Evolutionary conservation across 1,140 invertebrate species (phyloP).

Genomic region (Chelonus insularis): DNA sequence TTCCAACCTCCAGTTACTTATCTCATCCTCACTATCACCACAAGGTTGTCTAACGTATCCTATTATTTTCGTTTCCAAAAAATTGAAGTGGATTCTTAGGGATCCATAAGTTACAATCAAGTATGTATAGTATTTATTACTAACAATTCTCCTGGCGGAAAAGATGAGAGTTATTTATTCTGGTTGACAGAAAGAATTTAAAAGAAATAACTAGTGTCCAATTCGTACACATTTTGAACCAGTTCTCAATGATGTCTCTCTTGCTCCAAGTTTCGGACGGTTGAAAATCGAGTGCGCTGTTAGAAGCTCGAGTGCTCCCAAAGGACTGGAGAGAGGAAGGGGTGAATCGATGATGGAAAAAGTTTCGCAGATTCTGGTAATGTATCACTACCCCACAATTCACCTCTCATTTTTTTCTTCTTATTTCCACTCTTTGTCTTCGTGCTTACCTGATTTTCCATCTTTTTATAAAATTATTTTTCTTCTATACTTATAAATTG

Average conservation of each 20-base stretch:
- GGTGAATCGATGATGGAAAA: slow-evolving; percentile 49
- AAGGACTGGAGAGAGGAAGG: slow-evolving; percentile 30
- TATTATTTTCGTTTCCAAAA: too few relatives aligned
- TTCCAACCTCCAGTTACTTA: too few relatives aligned
- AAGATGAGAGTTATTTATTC: too few relatives aligned
- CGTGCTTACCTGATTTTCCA: not conserved
- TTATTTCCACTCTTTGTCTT: slow-evolving; percentile 1
- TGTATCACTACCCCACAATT: slow-evolving; percentile 35
- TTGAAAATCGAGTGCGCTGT: slow-evolving; percentile 40
- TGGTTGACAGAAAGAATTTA: not conserved
- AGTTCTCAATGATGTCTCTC: not conserved
- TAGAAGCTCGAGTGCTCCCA: slow-evolving; percentile 37
- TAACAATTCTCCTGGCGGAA: too few relatives aligned
- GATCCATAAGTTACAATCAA: too few relatives aligned
- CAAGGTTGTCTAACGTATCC: too few relatives aligned
- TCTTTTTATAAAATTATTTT: not conserved
- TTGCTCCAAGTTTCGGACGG: not conserved
- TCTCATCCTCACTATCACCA: too few relatives aligned
- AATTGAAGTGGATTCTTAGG: too few relatives aligned
- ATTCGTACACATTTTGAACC: not conserved
- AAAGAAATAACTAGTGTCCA: not conserved
- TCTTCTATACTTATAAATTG: not conserved
- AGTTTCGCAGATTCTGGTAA: slow-evolving; percentile 45
- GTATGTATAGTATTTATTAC: too few relatives aligned
- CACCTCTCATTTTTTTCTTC: not conserved